Conservation (phyloP, 2,113 vertebrate species). For the Hippocampus barbouri region DNA sequence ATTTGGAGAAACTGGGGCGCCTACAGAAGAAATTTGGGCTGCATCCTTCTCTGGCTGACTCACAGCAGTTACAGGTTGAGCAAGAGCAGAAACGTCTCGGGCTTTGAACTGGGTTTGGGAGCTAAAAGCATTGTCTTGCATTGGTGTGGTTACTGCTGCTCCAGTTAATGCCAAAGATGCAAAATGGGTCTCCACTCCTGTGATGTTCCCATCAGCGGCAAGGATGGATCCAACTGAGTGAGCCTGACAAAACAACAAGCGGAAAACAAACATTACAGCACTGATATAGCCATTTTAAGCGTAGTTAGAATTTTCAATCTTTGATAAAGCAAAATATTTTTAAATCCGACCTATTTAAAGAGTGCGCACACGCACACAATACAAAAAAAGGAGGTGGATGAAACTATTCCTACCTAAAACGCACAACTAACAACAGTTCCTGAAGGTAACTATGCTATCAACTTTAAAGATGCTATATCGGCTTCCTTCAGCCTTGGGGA, state of each 20-base stretch:
- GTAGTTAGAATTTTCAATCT: background rate
- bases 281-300: background rate
- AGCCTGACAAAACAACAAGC: slow-evolving; percentile 21
- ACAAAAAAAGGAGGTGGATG: no score
- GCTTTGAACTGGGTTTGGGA: slow-evolving; percentile 40
- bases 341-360: no score
- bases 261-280: background rate
- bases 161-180: slow-evolving; percentile 41
- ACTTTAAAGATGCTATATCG: no score
- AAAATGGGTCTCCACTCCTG: slow-evolving; percentile 27
- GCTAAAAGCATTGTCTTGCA: slow-evolving; percentile 29
- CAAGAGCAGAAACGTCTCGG: slow-evolving; percentile 1
- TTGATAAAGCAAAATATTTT: no score
- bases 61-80: background rate
- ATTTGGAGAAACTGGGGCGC: slow-evolving; percentile 17
- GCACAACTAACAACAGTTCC: no score
- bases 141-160: slow-evolving; percentile 28
- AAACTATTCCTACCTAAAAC: no score
- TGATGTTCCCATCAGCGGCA: slow-evolving; percentile 24
- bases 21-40: slow-evolving; percentile 30
- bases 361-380: no score
- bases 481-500: no score
- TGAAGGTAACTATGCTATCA: no score
- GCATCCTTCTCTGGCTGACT: background rate
- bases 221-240: slow-evolving; percentile 23